Evolutionary conservation across 2,888 invertebrate species (phyloP).

Genomic region (Apamea sordens): DNA sequence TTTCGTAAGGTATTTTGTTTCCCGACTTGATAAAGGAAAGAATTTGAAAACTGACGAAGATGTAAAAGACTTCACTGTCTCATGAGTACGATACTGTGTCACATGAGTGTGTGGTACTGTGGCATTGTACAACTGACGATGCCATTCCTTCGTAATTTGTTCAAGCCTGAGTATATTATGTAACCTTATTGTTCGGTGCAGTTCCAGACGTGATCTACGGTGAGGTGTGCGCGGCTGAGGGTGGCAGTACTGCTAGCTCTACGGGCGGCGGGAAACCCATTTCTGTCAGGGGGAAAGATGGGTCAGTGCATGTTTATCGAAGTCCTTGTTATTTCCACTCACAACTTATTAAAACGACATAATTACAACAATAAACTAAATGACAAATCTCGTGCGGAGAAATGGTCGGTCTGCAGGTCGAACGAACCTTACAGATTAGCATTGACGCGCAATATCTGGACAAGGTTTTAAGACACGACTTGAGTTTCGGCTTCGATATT

Average conservation of each 20-base stretch:
- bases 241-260: slow-evolving; percentile 15
- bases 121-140: neutral
- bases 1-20: neutral
- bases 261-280: slow-evolving; percentile 60
- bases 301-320: slow-evolving; percentile 66
- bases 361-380: neutral
- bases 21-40: neutral
- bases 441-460: neutral
- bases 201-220: slow-evolving; percentile 91
- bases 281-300: slow-evolving; percentile 84
- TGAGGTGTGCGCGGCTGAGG: slow-evolving; percentile 71
- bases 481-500: neutral
- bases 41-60: neutral
- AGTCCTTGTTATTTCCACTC: neutral
- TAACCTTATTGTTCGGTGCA: slow-evolving; percentile 22
- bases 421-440: neutral
- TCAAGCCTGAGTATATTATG: too few relatives aligned
- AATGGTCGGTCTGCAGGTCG: neutral
- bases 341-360: neutral
- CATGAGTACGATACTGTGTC: neutral
- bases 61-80: neutral
- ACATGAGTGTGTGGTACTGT: neutral
- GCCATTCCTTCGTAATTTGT: neutral
- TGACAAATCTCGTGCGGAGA: neutral
- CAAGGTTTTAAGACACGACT: neutral